Evolutionary conservation across 2,113 vertebrate genomes (phyloP).

Genomic region (Chaetorhynchus papuensis): DNA sequence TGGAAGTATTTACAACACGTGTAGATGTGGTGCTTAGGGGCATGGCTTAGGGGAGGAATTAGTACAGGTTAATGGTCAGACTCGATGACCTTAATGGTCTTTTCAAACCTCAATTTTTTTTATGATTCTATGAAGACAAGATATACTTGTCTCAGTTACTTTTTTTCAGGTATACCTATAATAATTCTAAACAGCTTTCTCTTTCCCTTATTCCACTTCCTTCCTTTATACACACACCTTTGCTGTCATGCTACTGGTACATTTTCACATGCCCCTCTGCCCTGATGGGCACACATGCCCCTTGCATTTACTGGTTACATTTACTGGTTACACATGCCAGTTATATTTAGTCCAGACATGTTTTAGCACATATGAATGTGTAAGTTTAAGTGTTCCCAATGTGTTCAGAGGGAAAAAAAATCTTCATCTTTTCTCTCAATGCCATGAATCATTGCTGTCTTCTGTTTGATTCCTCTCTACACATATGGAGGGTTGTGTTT

Average conservation of each 20-base stretch:
- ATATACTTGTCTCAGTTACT: neutral
- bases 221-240: neutral
- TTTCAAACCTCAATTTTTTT: neutral
- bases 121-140: neutral
- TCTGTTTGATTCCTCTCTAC: neutral
- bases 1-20: rapidly evolving
- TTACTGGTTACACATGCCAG: neutral
- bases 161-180: neutral
- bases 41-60: neutral
- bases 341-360: neutral
- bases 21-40: neutral
- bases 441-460: neutral
- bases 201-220: neutral
- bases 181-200: neutral
- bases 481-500: neutral
- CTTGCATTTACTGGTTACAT: neutral
- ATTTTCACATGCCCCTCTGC: neutral
- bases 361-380: neutral
- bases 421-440: neutral
- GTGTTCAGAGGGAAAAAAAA: neutral
- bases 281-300: neutral
- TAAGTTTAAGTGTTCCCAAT: neutral
- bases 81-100: neutral
- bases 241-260: neutral
- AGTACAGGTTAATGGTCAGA: neutral